Base-by-base conservation (phyloP, 2,888 invertebrate species). In the Euclidia mi region DNA sequence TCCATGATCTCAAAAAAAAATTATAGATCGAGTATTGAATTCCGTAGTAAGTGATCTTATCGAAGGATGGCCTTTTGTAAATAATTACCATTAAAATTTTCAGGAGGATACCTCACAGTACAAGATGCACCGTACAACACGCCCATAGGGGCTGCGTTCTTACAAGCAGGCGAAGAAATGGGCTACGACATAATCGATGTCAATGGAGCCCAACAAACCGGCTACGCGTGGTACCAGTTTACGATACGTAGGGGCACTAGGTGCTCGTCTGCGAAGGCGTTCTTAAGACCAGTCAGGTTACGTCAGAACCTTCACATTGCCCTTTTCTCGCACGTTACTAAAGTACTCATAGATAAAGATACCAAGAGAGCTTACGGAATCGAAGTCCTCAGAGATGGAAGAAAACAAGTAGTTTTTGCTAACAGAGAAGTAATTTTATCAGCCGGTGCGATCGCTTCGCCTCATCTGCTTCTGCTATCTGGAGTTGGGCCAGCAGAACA, bases 101-200 rank as follows among this genome's bases (percentile, higher is more conserved):
- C 89, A 96, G 97, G 97, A 20, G 97, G 97, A 4, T 97, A 96
- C 76, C 89, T 96, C 57, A 97, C 97, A 0, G 96, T 97, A 0
- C 97, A 97, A 90, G 97, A 97, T 76, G 90, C 96, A 0, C 97
- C 97, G 0, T 97, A 96, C 92, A 96, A 96, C 81, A 98, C 98
- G 0, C 98, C 98, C 0, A 88, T 98, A 31, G 98, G 98, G 0
- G 95, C 97, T 0, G 98, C 98, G 0, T 97, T 98, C 76, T 89
- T 98, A 0, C 97, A 98, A 93, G 98, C 98, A 0, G 98, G 97
- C n/a, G 96, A 98, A 84, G 98, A 98, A 88, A 97, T 98, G 97
- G 98, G 98, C 17, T 98, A 98, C 89, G 97, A 98, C 52, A 96
- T 98, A 50, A 85, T 97, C 0, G 98, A 98, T 87, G 95, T 98